These are phyloP conservation scores for Alloscopus bannaensis DNA, from an alignment of 2,888 invertebrate genomes.

Conservation along the genomic window DNA sequence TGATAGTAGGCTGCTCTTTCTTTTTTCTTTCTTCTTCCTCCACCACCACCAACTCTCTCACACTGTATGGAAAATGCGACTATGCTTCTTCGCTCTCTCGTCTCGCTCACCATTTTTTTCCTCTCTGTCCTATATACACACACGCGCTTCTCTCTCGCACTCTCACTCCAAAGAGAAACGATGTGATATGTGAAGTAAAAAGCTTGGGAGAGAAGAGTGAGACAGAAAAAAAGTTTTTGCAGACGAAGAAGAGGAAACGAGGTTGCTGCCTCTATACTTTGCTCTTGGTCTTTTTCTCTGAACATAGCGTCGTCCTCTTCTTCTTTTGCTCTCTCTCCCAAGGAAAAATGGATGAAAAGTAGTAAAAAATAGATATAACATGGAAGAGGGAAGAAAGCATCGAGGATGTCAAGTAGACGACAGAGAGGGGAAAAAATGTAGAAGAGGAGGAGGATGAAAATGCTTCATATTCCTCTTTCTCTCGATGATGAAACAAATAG, in stretches of 20 bases:
- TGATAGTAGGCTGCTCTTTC: slow-evolving; percentile 15
- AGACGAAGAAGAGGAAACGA: slow-evolving; percentile 53
- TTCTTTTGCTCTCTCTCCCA: slow-evolving; percentile 23
- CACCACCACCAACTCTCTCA: slow-evolving; percentile 7
- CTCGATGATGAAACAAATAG: slow-evolving; percentile 40
- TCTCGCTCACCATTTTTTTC: not conserved
- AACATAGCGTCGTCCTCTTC: slow-evolving; percentile 8
- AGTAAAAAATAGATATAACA: slow-evolving; percentile 39
- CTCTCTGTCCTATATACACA: not conserved
- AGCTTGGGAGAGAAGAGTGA: slow-evolving; percentile 3
- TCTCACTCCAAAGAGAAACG: not conserved
- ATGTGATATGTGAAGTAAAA: slow-evolving; percentile 1
- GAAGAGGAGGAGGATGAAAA: slow-evolving; percentile 42
- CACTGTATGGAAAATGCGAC: not conserved
- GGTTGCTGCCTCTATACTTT: slow-evolving; percentile 27
- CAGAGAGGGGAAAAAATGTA: slow-evolving; percentile 6
- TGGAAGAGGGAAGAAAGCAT: slow-evolving; percentile 26
- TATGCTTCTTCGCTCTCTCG: not conserved
- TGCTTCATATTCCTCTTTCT: slow-evolving; percentile 17
- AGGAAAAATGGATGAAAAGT: slow-evolving; percentile 50
- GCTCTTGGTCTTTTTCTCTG: slow-evolving; percentile 24
- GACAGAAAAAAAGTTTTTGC: slow-evolving; percentile 48
- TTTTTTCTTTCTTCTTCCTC: slow-evolving; percentile 17
- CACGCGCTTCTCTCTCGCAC: slow-evolving; percentile 13
- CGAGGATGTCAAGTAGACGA: slow-evolving; percentile 36